Conservation (phyloP, 2,113 vertebrate species). For the Tamias sibiricus region DNA sequence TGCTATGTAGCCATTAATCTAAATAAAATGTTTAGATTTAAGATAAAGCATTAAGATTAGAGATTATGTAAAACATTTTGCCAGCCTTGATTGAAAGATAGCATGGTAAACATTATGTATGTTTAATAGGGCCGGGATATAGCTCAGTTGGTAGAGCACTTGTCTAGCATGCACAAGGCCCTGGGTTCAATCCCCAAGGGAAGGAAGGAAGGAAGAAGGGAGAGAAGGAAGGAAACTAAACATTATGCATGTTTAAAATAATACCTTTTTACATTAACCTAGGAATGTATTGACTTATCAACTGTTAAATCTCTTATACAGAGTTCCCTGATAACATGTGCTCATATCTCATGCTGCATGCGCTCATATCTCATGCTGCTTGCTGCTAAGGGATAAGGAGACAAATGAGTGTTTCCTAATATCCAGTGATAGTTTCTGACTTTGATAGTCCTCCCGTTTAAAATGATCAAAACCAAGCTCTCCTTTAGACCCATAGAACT, state of each 20-base stretch:
- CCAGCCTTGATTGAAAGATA: slow-evolving; percentile 31
- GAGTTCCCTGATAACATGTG: neutral
- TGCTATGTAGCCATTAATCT: neutral
- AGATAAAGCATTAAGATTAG: slow-evolving; percentile 46
- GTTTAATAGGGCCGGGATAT: too few species aligned
- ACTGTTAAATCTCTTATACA: neutral
- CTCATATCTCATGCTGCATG: neutral
- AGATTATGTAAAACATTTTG: slow-evolving; percentile 14
- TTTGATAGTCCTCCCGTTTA: neutral
- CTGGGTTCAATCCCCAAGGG: too few species aligned
- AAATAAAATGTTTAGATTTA: neutral
- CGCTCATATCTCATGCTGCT: neutral
- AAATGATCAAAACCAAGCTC: neutral
- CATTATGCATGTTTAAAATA: neutral
- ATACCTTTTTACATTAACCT: slow-evolving; percentile 21
- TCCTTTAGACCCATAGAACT: neutral
- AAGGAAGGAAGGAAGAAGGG: too few species aligned
- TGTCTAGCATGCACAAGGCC: too few species aligned
- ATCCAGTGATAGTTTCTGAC: neutral
- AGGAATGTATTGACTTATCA: neutral
- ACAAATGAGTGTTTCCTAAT: neutral
- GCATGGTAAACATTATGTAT: neutral
- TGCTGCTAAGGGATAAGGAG: neutral
- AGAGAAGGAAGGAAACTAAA: too few species aligned
- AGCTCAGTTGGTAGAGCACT: too few species aligned